phyloP scores from a whole-genome alignment of 2,888 invertebrate species.

The Yponomeuta sedellus region DNA sequence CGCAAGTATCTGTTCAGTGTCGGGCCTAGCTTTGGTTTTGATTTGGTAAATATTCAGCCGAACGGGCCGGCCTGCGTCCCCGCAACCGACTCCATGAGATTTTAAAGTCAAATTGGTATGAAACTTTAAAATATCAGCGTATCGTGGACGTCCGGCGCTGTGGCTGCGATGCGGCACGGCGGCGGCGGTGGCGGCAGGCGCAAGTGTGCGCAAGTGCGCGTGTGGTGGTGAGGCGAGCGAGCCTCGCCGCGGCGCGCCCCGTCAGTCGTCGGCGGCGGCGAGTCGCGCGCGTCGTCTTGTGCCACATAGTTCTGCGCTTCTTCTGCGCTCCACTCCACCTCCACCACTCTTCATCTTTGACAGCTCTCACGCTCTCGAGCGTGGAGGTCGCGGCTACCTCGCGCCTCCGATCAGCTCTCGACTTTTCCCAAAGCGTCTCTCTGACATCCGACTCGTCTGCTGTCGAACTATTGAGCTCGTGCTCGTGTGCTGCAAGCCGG shows the following conservation, averaged over 20 bases:
- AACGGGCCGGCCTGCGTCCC: slow-evolving; percentile 43
- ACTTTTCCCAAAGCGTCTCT: slow-evolving; percentile 44
- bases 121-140: slow-evolving; percentile 65
- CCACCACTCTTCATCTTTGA: slow-evolving; percentile 55
- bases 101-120: slow-evolving; percentile 72
- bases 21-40: slow-evolving; percentile 35
- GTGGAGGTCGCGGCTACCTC: slow-evolving; percentile 62
- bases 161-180: slow-evolving; percentile 28
- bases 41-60: slow-evolving; percentile 57
- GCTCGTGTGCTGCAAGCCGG: slow-evolving; percentile 57
- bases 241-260: slow-evolving; percentile 65
- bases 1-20: slow-evolving; percentile 53
- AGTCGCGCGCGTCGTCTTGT: slow-evolving; percentile 72
- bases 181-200: slow-evolving; percentile 31
- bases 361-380: slow-evolving; percentile 68
- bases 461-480: slow-evolving; percentile 45
- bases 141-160: slow-evolving; percentile 43
- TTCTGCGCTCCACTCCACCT: slow-evolving; percentile 53
- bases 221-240: slow-evolving; percentile 52
- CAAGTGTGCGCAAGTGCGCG: slow-evolving; percentile 61
- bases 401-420: slow-evolving; percentile 43
- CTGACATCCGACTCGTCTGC: slow-evolving; percentile 37
- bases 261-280: slow-evolving; percentile 74
- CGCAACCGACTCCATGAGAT: slow-evolving; percentile 51
- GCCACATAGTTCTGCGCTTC: slow-evolving; percentile 41